Conservation (phyloP, 2,113 vertebrate species). For the Neotragus pygmaeus region DNA sequence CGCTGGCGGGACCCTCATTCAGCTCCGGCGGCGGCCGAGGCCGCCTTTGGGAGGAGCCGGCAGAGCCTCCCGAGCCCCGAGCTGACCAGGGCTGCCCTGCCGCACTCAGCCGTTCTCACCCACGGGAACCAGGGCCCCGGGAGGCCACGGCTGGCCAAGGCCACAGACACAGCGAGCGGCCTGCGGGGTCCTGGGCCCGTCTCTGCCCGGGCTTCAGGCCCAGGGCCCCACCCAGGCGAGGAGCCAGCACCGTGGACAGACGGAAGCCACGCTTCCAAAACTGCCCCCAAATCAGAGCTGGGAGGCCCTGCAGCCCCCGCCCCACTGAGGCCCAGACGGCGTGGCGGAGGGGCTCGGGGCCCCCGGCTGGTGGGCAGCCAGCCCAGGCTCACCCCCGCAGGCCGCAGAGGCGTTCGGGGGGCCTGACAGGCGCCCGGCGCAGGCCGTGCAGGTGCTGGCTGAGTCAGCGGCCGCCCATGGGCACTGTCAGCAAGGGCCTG, state of each 20-base stretch:
- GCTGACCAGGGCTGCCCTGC: neutral
- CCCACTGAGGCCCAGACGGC: neutral
- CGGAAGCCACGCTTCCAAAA: fast-evolving
- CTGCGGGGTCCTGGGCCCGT: neutral
- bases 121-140: neutral
- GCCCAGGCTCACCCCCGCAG: neutral
- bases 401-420: neutral
- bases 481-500: fast-evolving
- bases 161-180: neutral
- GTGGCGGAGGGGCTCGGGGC: no score
- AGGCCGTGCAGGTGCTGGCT: neutral
- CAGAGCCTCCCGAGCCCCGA: fast-evolving
- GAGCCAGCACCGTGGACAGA: fast-evolving
- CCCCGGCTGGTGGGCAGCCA: neutral
- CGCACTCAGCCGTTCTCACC: fast-evolving
- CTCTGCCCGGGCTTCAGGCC: neutral
- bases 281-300: neutral
- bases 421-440: neutral
- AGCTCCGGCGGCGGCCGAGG: fast-evolving
- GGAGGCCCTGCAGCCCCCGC: fast-evolving
- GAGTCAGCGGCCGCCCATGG: neutral
- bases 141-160: neutral
- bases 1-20: fast-evolving
- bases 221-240: neutral
- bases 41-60: neutral